Conservation (phyloP, 2,797 vertebrate genomes). For the Galaxias olidus region DNA sequence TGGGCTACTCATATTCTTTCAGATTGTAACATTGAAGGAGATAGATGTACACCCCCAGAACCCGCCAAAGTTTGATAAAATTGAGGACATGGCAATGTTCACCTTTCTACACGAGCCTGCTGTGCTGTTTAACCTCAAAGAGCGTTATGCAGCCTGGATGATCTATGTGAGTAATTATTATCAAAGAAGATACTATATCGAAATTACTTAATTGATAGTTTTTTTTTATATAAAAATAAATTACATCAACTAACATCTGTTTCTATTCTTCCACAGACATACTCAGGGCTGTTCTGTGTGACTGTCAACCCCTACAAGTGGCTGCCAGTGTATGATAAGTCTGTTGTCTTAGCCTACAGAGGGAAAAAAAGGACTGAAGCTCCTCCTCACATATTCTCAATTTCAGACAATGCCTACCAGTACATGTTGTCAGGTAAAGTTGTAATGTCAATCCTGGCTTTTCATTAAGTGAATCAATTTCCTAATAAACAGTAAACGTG, state of each 20-base stretch:
- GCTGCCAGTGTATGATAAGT: slow-evolving; percentile 82
- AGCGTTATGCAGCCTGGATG: slow-evolving; percentile 90
- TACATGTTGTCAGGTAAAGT: slow-evolving; percentile 71
- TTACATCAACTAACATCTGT: background rate
- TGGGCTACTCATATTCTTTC: slow-evolving; percentile 17
- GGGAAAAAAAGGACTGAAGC: slow-evolving; percentile 86
- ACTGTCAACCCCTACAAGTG: slow-evolving; percentile 87
- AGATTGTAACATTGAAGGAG: slow-evolving; percentile 77
- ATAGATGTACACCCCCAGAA: slow-evolving; percentile 80
- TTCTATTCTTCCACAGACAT: slow-evolving; percentile 76
- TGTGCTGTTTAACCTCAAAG: slow-evolving; percentile 92
- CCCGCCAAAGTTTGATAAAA: slow-evolving; percentile 85
- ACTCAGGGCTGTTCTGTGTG: slow-evolving; percentile 85
- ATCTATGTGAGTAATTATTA: slow-evolving; percentile 77
- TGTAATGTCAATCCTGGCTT: background rate
- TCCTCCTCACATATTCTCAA: slow-evolving; percentile 91
- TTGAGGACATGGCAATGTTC: slow-evolving; percentile 82
- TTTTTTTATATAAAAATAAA: background rate
- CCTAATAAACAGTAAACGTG: background rate
- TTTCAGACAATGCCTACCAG: slow-evolving; percentile 90
- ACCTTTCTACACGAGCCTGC: slow-evolving; percentile 77
- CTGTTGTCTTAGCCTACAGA: slow-evolving; percentile 81
- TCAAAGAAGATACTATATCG: background rate
- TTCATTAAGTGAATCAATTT: too few species aligned
- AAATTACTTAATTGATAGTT: background rate